Evolutionary conservation across 2,888 invertebrate genomes (phyloP), one percentile per base, ranked within the genome.

Genomic region (Anodontia alba): DNA sequence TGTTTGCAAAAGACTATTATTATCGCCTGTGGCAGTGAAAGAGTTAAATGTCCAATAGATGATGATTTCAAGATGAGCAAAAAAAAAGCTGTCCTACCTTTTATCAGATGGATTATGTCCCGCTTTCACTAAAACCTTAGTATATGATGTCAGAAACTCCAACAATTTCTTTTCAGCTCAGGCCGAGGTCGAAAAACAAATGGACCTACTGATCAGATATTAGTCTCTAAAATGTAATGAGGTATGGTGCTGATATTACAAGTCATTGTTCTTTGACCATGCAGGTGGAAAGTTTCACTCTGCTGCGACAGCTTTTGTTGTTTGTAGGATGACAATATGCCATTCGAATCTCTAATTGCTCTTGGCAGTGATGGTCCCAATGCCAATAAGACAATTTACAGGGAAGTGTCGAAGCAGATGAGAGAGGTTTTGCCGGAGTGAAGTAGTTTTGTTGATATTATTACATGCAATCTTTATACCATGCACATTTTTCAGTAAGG

Each of bases 301-400:
- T n/a, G n/a, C n/a, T n/a, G n/a, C n/a, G n/a, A n/a, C n/a, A n/a
- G n/a, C n/a, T n/a, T n/a, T n/a, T n/a, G n/a, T n/a, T n/a, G n/a
- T n/a, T n/a, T n/a, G n/a, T n/a, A n/a, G n/a, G n/a, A n/a, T n/a
- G n/a, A n/a, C n/a, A n/a, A n/a, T n/a, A n/a, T n/a, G 8, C 71
- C 66, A 51, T 5, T 77, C 51, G 26, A 74, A 62, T 62, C 70
- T 8, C 70, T 81, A 46, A 78, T 77, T 10, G 71, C 66, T 54
- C 43, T 81, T 46, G 66, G 72, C 23, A 75, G 74, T 70, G 77
- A 81, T 77, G 77, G 70, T 2, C 75, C 43, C 5, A 73, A 80
- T 73, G 69, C 74, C 20, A 78, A 77, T 70, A 78, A 74, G 68
- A 51, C 74, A 31, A 77, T 81, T 42, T 74, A 71, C 31, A 73